Base-by-base conservation (phyloP, 2,888 invertebrate genomes). In the Oligia latruncula region DNA sequence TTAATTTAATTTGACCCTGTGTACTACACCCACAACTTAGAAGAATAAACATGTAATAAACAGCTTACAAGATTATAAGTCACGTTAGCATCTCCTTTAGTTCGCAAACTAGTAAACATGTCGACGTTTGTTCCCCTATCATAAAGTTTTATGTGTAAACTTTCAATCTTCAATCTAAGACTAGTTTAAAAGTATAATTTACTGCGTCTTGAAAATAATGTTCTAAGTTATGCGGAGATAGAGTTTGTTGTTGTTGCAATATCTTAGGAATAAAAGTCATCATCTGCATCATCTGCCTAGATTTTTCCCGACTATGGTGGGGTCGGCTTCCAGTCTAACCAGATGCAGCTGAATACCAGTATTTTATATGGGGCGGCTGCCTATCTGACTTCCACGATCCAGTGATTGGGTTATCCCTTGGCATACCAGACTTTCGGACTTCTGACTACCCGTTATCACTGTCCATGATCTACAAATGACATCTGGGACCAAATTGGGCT, bases 161-260 rank as follows among this genome's bases (percentile, higher is more conserved):
- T 85, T 85, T 77, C 71, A 82, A 82, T 85, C 74, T 85, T 46
- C 72, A 71, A 85, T 82, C 77, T 80, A 13, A 43, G n/a, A 71
- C 71, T 76, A 85, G 67, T 85, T 85, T 82, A n/a, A 76, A 84
- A 84, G 84, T 84, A 78, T 85, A 84, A 85, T 77, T 64, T 76
- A 35, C 52, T 52, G 58, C 13, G 64, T 55, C 58, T 64, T 70
- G 65, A 15, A 49, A 75, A 82, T 43, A 82, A 85, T 82, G 29
- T 67, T 71, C n/a, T 17, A 23, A 70, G 58, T 81, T 76, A 13
- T 35, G 35, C 46, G 46, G 62, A 84, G 72, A 84, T 84, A 62
- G 77, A 84, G 60, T 84, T 84, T 84, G 85, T 84, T 81, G 75
- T 55, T 72, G 66, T 40, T 46, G 20, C 23, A 49, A 17, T 55